These are phyloP conservation scores for Thryonomys swinderianus DNA, from an alignment of 2,113 vertebrate species.

Conservation along the genomic window DNA sequence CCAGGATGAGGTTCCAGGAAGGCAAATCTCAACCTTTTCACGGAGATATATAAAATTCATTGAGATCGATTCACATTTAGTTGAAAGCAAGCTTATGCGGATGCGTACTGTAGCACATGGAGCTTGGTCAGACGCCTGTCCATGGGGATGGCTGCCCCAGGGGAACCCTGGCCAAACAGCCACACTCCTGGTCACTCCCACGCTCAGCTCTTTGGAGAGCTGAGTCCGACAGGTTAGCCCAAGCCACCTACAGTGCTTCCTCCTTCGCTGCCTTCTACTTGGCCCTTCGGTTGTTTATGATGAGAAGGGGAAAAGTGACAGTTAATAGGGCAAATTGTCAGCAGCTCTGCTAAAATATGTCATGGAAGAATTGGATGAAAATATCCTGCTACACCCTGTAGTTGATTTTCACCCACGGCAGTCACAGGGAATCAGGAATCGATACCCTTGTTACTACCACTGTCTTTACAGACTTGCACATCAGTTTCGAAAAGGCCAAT, in stretches of 20 bases:
- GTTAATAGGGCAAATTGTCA: constrained; percentile 40
- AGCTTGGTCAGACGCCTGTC: rapidly evolving
- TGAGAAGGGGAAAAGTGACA: not conserved
- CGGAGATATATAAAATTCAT: not conserved
- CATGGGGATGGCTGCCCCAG: not conserved
- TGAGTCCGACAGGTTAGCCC: not conserved
- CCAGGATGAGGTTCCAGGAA: not conserved
- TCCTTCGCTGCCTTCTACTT: not conserved
- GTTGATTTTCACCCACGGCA: not conserved
- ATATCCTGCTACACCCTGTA: not conserved
- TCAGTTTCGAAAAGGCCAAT: not conserved
- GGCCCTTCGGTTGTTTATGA: constrained; percentile 17
- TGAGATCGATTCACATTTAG: not conserved
- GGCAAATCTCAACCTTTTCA: not conserved
- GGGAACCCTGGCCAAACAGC: not conserved
- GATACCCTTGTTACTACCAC: not conserved
- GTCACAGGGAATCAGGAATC: not conserved
- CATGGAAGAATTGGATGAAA: not conserved
- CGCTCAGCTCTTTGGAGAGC: not conserved
- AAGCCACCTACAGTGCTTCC: not conserved
- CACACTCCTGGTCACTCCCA: rapidly evolving
- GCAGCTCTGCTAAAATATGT: constrained; percentile 23
- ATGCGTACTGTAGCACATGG: not conserved
- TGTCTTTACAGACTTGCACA: not conserved
- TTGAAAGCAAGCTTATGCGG: not conserved